phyloP scores from a whole-genome alignment of 2,797 vertebrate genomes.

The Mus spretus region DNA sequence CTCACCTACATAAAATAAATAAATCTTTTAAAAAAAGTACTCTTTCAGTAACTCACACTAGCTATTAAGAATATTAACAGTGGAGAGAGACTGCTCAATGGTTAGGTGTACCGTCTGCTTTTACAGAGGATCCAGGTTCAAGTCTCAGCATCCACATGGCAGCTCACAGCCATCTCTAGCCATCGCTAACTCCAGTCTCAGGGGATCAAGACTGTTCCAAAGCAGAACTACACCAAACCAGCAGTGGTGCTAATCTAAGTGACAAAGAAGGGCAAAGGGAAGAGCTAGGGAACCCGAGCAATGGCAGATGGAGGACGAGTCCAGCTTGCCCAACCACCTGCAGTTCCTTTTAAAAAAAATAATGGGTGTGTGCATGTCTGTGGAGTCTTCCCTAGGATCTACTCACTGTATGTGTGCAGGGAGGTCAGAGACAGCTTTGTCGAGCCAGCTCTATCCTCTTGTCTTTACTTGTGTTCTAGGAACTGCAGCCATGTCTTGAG shows the following conservation, averaged over 20 bases:
- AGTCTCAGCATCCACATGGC: background rate
- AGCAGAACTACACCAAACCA: background rate
- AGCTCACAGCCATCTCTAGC: background rate
- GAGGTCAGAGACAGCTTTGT: background rate
- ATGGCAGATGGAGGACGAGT: background rate
- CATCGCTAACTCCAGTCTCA: background rate
- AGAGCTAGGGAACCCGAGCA: background rate
- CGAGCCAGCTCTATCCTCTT: background rate
- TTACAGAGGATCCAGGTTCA: background rate
- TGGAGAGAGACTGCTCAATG: background rate
- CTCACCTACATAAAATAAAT: too few species aligned
- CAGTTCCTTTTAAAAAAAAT: background rate
- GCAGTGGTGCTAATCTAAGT: background rate
- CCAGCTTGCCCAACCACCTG: background rate
- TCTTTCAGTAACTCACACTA: constrained; percentile 10
- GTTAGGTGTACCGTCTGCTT: background rate
- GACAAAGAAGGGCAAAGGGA: background rate
- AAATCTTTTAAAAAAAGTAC: background rate
- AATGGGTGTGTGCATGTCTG: background rate
- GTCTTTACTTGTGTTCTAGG: background rate
- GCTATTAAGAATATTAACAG: background rate
- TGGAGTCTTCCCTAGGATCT: background rate
- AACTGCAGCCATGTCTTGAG: background rate
- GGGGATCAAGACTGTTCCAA: background rate
- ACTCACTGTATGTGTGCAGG: background rate